Base-by-base conservation (phyloP, 2,113 vertebrate genomes). In the Epinephelus cyanopodus region DNA sequence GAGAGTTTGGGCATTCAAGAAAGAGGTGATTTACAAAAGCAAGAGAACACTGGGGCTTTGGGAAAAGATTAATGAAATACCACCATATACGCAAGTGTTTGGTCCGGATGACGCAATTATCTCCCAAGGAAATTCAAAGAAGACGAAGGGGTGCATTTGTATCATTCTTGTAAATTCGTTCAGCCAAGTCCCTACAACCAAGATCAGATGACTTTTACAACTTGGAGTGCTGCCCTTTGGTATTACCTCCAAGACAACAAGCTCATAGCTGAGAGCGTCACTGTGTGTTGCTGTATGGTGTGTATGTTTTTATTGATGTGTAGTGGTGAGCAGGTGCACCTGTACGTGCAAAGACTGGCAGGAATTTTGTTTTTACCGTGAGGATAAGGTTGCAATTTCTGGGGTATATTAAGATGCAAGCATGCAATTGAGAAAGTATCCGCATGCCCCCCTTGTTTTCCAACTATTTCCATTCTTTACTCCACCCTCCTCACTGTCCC, bases 311-410 rank as follows among this genome's bases (percentile, higher is more conserved):
- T 50, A 47, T 65, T 69, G 48, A 54, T 74, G n/a, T 69, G 62
- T 37, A 4, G 42, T 48, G 27, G 14, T 50, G 66, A 81, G 60
- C 83, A 90, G 87, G 85, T 90, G 85, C 79, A 73, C 76, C 79
- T 56, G 58, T 69, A n/a, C 2, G 1, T 58, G 21, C 47, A 60
- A 64, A 56, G n/a, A 19, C 21, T 17, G 12, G 11, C 42, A 81
- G 58, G 65, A 67, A 67, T 78, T 33, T 77, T 33, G 37, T 62
- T 84, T 81, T 74, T 37, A 58, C 74, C 19, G 33, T 48, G 6
- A 66, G 13, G 19, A 58, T 45, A 33, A 47, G 33, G 39, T 17
- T 66, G 25, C 12, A 53, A 27, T 66, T 67, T 14, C 58, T 56
- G 12, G 1, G 15, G 47, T 19, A 81, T 53, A 18, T 33, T n/a